Percentiles rank a stretch among this genome's conserved stretches.
phyloP scores from a whole-genome alignment of 2,113 vertebrate species.

The Meleagris gallopavo region DNA sequence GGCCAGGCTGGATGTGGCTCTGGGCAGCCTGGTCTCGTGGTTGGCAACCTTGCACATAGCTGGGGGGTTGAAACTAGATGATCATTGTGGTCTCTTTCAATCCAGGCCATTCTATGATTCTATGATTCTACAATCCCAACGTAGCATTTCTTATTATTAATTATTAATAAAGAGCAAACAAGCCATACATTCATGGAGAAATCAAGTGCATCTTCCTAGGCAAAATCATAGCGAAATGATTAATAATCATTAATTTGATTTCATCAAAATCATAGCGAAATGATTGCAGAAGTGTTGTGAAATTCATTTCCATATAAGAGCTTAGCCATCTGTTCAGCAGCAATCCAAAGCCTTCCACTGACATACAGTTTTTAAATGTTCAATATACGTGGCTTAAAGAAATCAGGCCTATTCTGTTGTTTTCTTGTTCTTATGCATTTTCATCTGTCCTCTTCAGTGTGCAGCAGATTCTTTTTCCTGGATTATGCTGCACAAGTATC shows the following conservation, averaged over 20 bases:
- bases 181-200: rapidly evolving
- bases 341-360: neutral
- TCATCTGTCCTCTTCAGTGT: neutral
- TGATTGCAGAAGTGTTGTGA: neutral
- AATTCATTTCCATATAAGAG: neutral
- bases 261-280: neutral
- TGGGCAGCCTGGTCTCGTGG: no score
- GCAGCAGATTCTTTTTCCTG: neutral
- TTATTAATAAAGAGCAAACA: neutral
- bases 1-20: no score
- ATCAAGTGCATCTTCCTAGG: neutral
- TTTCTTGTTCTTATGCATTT: neutral
- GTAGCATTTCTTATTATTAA: neutral
- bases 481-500: neutral
- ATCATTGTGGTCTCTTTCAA: no score
- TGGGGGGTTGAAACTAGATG: no score
- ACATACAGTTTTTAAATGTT: neutral
- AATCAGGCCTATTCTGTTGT: rapidly evolving
- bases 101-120: no score
- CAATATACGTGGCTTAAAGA: neutral
- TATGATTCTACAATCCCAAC: neutral
- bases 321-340: neutral
- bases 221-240: neutral
- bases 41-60: no score
- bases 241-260: no score